Conservation (phyloP, 2,888 invertebrate genomes). For the Elegia similella region DNA sequence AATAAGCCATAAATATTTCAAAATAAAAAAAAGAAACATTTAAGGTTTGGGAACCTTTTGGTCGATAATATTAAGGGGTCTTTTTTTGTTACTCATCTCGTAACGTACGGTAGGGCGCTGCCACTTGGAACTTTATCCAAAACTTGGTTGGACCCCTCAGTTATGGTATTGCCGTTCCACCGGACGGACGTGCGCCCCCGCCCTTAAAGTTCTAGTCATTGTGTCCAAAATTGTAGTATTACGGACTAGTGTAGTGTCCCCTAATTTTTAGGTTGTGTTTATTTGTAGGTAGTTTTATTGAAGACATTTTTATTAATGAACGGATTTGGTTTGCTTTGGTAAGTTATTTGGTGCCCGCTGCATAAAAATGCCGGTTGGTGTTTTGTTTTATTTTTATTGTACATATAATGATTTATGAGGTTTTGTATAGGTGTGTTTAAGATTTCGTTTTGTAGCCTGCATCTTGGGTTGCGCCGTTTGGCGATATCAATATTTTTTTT, state of each 20-base stretch:
- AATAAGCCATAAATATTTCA: background rate
- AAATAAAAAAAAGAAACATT: slow-evolving; percentile 9
- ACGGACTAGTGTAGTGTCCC: slow-evolving; percentile 47
- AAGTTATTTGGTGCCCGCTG: slow-evolving; percentile 39
- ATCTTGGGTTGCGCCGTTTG: background rate
- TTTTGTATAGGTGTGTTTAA: background rate
- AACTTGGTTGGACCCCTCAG: slow-evolving; percentile 71
- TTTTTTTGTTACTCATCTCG: slow-evolving; percentile 80
- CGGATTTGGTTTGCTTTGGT: slow-evolving; percentile 79
- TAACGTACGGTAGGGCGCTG: slow-evolving; percentile 72
- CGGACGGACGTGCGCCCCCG: slow-evolving; percentile 65
- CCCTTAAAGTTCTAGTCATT: slow-evolving; percentile 75
- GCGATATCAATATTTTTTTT: background rate
- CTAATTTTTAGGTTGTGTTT: slow-evolving; percentile 29
- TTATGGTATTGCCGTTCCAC: slow-evolving; percentile 74
- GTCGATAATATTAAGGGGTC: slow-evolving; percentile 76
- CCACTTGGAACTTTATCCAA: slow-evolving; percentile 61
- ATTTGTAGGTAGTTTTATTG: slow-evolving; percentile 34
- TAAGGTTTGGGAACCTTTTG: slow-evolving; percentile 64
- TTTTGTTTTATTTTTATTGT: slow-evolving; percentile 1
- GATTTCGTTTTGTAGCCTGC: background rate
- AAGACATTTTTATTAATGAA: slow-evolving; percentile 66
- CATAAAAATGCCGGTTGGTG: slow-evolving; percentile 10
- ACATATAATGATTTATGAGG: background rate
- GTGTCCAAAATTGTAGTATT: slow-evolving; percentile 68